Base-by-base conservation (phyloP, 2,797 vertebrate species). In the Halcyon badia region DNA sequence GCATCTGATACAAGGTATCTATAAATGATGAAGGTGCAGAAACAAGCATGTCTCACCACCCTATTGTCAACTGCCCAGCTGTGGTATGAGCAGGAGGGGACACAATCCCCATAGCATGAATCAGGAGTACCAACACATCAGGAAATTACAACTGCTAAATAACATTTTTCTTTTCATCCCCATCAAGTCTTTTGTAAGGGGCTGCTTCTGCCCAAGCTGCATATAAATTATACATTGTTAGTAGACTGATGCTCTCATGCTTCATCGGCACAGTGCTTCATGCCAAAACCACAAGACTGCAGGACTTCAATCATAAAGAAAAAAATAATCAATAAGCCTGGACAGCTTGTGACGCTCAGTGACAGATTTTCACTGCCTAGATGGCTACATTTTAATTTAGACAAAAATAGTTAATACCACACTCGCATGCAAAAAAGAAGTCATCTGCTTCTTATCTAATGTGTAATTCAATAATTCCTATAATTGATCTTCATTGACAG, bases 401-500 rank as follows among this genome's bases (percentile, higher is more conserved):
- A 62, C 65, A 33, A 87, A 94, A 96, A 94, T 88, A 96, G 92
- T 84, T 87, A 82, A 86, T 84, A 54, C 76, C 0, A 1, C 79
- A 73, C 62, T 95, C 88, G 90, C 89, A 85, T 96, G 87, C 85
- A 92, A 91, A 89, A 24, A 91, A 85, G 66, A 82, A 96, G 71
- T 97, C 94, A 96, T 95, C 94, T 96, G 90, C 94, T 96, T 91
- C 89, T 95, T 92, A 91, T 90, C 95, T 95, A 94, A 96, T 76
- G 83, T 88, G 92, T 85, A 97, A 94, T 96, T 96, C 95, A 97
- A 84, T 96, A 96, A 96, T 84, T 82, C 95, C 92, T 94, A 20
- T 96, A 94, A 96, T 96, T 95, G 94, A 97, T 96, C 90, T 91
- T 92, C 89, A 95, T 96, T 95, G 96, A 97, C 94, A 97, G 95